Base-by-base conservation (phyloP, 2,797 vertebrate species). In the Notamacropus eugenii region DNA sequence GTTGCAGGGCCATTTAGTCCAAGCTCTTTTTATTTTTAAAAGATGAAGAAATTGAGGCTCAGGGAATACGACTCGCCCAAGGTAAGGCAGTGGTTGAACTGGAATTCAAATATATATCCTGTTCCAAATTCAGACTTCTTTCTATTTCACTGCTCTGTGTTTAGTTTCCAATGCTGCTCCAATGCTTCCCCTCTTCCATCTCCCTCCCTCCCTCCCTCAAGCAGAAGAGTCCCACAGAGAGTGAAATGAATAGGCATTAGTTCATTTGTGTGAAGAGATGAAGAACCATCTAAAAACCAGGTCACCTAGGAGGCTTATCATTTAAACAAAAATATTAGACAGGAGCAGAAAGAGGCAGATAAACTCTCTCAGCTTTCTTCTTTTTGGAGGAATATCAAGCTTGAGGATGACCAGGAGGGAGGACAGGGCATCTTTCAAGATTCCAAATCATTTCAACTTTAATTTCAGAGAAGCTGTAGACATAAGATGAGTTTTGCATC, bases 301-400 rank as follows among this genome's bases (percentile, higher is more conserved):
- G 5, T 56, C 67, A 59, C 27, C 16, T 34, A 94, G 82, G 34
- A 11, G n/a, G 0, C 0, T 46, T 11, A 58, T 82, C 74, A 46
- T 46, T 82, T 82, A 24, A 82, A 40, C n/a, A 74, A 91, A 97
- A 95, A 31, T 87, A 90, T 58, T 94, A 87, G 8, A 90, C 31
- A 34, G 40, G 90, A 90, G 87, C 40, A 82, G 29, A 27, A 40
- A 56, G 54, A 93, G n/a, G 28, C 24, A 58, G 55, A 8, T 40
- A 34, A 55, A 34, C 8, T 52, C 28, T 94, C 90, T 90, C 55
- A 50, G 54, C 13, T 24, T 27, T 40, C 4, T 87, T 55, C 54
- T 16, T 93, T 46, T 29, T 90, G 54, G 34, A n/a, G 19, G 74
- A 82, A 19, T 54, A 13, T 2, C 50, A 4, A 54, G 55, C 0